Conservation (phyloP, 2,797 vertebrate species). For the Chaetophractus vellerosus region DNA sequence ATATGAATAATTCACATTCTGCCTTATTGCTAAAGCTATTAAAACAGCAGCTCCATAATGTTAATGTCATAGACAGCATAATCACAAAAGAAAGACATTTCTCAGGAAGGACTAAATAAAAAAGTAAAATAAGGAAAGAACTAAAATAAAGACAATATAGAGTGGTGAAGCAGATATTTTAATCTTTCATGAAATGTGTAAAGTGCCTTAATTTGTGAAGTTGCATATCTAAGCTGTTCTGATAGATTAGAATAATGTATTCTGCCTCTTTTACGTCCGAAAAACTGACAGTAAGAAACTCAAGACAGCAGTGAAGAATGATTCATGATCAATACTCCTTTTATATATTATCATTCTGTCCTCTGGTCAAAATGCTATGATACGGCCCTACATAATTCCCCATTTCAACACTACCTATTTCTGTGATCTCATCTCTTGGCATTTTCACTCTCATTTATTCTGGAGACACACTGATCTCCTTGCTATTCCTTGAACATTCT, state of each 20-base stretch:
- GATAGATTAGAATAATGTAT: conserved; percentile 14
- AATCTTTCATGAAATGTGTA: background rate
- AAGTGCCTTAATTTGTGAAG: conserved; percentile 24
- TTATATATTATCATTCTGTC: background rate
- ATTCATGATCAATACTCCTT: background rate
- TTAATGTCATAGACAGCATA: background rate
- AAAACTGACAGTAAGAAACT: conserved; percentile 10
- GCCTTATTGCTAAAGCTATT: conserved; percentile 52
- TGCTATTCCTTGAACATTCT: background rate
- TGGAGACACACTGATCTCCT: background rate
- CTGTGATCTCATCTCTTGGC: background rate
- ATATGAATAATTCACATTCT: conserved; percentile 36
- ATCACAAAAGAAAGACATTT: conserved; percentile 56
- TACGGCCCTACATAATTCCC: background rate
- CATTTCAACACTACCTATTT: background rate
- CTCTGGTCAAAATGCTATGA: background rate
- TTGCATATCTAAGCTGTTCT: background rate
- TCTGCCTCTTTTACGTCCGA: background rate
- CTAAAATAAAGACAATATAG: conserved; percentile 7
- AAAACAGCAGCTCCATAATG: conserved; percentile 50
- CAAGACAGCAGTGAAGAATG: background rate
- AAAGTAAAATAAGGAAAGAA: conserved; percentile 24
- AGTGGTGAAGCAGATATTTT: conserved; percentile 23
- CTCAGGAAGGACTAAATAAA: conserved; percentile 41
- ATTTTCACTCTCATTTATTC: conserved; percentile 3